Evolutionary conservation across 2,888 invertebrate genomes (phyloP), one percentile per base, ranked within the genome.

Genomic region (Smittia sp.): DNA sequence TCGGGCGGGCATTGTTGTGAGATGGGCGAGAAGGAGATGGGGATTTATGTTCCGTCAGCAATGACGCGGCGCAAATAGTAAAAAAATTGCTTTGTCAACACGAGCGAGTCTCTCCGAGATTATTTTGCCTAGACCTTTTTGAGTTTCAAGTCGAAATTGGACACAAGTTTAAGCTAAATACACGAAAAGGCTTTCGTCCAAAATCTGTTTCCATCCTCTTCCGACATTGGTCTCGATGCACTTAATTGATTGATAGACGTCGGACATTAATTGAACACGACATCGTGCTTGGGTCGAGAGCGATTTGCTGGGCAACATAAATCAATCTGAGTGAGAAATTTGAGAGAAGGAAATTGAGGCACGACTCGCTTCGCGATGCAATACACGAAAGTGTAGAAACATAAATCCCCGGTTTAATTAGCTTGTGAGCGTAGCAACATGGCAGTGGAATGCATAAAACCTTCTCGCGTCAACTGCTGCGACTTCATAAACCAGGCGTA

Each of bases 161-260:
- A 32, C 4, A 32, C 3, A 32, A 32, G 32, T 32, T 32, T 32
- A 32, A 32, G 9, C 9, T 3, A 32, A 32, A 32, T 9, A 46
- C 46, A 46, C n/a, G 15, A 46, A 46, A 46, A 39, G 13, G 13
- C 39, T 39, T 39, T 7, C 7, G 13, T 39, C 39, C 7, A 39
- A 13, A 13, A 7, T 39, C 39, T 39, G 7, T 39, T 39, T 13
- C 13, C 7, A 46, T 46, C 15, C 13, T 46, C 15, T 46, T 11
- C 11, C 46, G 46, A 32, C 46, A 11, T 46, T 32, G 32, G 32
- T 6, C 32, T 32, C 4, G 9, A 46, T 46, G 46, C 46, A 15
- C 58, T 58, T 58, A 58, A 58, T 58, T 22, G 58, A 58, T 58
- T 58, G 58, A 58, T 58, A 22, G 58, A 22, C 58, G n/a, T 58